A percentile compares a stretch with the other conserved stretches of the same genome.
phyloP scores from a whole-genome alignment of 2,888 invertebrate species.

The Apamea anceps region DNA sequence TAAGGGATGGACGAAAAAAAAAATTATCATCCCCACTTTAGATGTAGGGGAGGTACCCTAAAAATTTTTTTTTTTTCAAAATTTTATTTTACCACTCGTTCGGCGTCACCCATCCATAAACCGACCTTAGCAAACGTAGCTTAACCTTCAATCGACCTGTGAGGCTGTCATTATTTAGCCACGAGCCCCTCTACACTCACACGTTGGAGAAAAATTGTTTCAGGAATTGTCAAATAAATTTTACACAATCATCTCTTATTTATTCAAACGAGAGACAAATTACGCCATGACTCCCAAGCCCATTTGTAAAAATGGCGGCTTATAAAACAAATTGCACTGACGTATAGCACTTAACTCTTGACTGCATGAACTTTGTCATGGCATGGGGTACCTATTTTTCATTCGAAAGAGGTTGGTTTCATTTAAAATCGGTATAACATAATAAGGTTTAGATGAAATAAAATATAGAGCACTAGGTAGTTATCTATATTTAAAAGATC shows the following conservation, averaged over 20 bases:
- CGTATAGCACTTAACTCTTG: constrained; percentile 19
- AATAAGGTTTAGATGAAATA: background rate
- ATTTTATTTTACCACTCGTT: too few species aligned
- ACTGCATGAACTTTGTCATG: constrained; percentile 9
- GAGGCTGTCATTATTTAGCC: background rate
- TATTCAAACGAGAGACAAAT: constrained; percentile 24
- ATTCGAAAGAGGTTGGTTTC: background rate
- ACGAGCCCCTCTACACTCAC: background rate
- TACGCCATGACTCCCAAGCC: background rate
- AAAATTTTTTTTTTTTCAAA: too few species aligned
- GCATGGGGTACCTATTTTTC: constrained; percentile 7
- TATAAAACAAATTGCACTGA: constrained; percentile 39
- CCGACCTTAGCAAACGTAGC: background rate
- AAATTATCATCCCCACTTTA: too few species aligned
- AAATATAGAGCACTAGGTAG: background rate
- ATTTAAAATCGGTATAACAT: background rate
- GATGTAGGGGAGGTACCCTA: too few species aligned
- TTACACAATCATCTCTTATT: constrained; percentile 15
- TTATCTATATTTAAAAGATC: too few species aligned
- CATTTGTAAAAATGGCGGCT: constrained; percentile 28
- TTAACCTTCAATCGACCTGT: background rate
- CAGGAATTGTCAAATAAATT: background rate
- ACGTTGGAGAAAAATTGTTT: background rate
- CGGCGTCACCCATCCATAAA: background rate
- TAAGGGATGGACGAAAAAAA: too few species aligned